Conservation (phyloP, 2,113 vertebrate genomes). For the Aythya baeri region DNA sequence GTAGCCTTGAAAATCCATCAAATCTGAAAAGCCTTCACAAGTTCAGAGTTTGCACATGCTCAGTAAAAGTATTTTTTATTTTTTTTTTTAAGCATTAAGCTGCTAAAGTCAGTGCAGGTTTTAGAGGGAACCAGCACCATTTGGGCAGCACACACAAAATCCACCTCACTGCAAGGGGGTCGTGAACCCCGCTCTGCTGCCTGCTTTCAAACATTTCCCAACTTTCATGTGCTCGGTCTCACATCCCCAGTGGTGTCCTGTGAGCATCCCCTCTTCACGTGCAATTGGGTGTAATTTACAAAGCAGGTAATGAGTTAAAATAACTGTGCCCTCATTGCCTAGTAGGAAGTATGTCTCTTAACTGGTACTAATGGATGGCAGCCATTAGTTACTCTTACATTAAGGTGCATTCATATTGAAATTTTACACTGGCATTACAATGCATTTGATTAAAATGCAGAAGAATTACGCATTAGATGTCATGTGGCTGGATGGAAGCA, state of each 20-base stretch:
- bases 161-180: not conserved
- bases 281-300: slow-evolving; percentile 27
- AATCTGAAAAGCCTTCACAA: not conserved
- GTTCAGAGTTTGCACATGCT: not conserved
- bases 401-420: slow-evolving; percentile 68
- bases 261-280: not conserved
- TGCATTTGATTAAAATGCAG: slow-evolving; percentile 61
- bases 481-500: slow-evolving; percentile 27
- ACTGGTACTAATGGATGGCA: slow-evolving; percentile 33
- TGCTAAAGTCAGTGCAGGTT: not conserved
- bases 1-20: not conserved
- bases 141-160: not conserved
- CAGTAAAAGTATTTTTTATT: not conserved
- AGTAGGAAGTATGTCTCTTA: slow-evolving; percentile 29
- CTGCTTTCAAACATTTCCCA: not conserved
- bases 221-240: not conserved
- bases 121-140: not conserved
- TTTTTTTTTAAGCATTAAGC: not conserved
- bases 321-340: not conserved
- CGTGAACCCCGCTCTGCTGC: not conserved
- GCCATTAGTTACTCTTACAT: slow-evolving; percentile 54
- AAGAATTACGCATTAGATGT: slow-evolving; percentile 52
- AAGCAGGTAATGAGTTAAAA: slow-evolving; percentile 58
- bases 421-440: slow-evolving; percentile 41
- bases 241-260: not conserved